A percentile compares a stretch with the other conserved stretches of the same genome.
Conservation (phyloP, 2,797 vertebrate genomes). For the Threskiornis aethiopicus region DNA sequence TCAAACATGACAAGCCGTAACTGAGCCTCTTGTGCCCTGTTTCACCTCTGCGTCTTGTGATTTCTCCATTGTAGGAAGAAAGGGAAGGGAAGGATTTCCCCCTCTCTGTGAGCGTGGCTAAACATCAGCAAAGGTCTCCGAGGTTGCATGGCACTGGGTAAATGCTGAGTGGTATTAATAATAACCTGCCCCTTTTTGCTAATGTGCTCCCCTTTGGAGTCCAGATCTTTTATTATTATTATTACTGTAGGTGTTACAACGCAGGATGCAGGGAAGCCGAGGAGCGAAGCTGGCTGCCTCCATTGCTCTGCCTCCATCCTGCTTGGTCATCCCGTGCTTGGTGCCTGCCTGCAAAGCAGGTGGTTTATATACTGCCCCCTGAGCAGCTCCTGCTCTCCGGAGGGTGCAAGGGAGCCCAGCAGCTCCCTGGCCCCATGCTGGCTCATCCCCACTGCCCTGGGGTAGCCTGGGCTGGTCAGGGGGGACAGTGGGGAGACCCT, state of each 20-base stretch:
- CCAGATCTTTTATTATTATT: background rate
- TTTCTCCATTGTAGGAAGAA: background rate
- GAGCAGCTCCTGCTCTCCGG: background rate
- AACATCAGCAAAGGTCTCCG: background rate
- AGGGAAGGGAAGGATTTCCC: background rate
- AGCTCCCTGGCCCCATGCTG: accelerated
- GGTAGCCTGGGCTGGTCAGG: background rate
- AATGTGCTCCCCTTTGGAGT: background rate
- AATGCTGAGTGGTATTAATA: constrained; percentile 34
- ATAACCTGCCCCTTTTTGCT: constrained; percentile 1
- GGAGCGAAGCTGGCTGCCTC: background rate
- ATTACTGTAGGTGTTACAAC: background rate
- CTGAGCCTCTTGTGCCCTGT: background rate
- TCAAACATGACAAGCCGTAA: background rate
- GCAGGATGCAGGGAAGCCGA: background rate
- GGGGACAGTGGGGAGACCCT: background rate
- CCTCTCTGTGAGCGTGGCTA: background rate
- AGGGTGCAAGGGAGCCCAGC: accelerated
- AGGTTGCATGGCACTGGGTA: background rate
- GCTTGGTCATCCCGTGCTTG: background rate
- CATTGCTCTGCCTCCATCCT: background rate
- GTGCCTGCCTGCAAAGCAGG: background rate
- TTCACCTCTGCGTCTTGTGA: background rate
- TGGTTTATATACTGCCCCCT: background rate
- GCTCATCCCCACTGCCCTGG: background rate